These are phyloP conservation scores for Syndactyla subalaris DNA, from an alignment of 2,797 vertebrate species.

Conservation along the genomic window DNA sequence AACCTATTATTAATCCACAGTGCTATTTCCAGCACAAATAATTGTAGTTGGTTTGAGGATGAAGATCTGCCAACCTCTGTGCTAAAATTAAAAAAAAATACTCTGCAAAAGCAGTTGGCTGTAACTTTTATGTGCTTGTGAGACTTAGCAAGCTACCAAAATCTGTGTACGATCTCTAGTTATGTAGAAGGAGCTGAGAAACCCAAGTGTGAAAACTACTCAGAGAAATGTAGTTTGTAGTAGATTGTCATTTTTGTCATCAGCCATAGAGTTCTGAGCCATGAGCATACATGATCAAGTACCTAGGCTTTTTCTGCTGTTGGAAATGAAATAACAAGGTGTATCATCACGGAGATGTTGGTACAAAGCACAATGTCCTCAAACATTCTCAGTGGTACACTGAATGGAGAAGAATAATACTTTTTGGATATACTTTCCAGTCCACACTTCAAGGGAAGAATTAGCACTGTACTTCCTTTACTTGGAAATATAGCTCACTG, in stretches of 20 bases:
- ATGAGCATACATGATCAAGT: not conserved
- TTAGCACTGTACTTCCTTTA: slow-evolving; percentile 18
- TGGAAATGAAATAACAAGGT: not conserved
- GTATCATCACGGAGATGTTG: not conserved
- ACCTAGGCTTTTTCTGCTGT: not conserved
- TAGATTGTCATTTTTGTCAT: not conserved
- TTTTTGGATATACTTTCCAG: slow-evolving; percentile 23
- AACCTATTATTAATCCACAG: slow-evolving; percentile 8
- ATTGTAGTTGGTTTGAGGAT: not conserved
- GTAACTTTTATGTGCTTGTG: not conserved
- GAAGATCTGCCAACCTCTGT: not conserved
- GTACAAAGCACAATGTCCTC: not conserved
- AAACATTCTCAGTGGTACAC: not conserved
- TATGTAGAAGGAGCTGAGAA: not conserved
- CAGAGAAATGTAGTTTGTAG: not conserved
- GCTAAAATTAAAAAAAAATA: not conserved
- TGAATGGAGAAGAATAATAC: not conserved
- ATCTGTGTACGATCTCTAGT: not conserved
- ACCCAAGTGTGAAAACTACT: not conserved
- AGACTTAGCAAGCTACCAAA: not conserved
- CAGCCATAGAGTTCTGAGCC: not conserved
- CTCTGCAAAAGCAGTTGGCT: not conserved
- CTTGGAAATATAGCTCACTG: not conserved
- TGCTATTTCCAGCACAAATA: not conserved
- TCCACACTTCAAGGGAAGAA: not conserved